Percentiles rank a stretch among this genome's conserved stretches.
phyloP scores from a whole-genome alignment of 92 coral and sea anemone genomes.

The Actinostola sp. region DNA sequence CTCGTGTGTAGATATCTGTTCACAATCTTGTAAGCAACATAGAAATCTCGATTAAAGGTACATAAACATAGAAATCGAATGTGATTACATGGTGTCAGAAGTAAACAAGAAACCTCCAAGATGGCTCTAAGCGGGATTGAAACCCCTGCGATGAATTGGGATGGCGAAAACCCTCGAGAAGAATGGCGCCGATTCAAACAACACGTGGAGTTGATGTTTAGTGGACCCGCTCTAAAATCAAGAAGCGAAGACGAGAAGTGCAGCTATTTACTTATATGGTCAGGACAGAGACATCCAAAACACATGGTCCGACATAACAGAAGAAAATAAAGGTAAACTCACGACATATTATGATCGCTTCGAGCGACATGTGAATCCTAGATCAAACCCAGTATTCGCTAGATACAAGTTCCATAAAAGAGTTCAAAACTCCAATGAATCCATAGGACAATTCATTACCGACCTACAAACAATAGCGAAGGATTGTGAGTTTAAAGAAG shows the following conservation, averaged over 20 bases:
- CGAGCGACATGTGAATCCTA: slow-evolving; percentile 55
- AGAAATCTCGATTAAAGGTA: no score
- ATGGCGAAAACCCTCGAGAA: slow-evolving; percentile 47
- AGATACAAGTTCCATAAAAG: slow-evolving; percentile 57
- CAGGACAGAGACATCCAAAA: slow-evolving; percentile 59
- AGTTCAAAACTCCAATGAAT: slow-evolving; percentile 23
- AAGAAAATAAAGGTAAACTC: slow-evolving; percentile 51
- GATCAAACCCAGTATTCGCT: slow-evolving; percentile 62
- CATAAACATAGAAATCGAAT: no score
- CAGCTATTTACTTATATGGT: slow-evolving; percentile 54
- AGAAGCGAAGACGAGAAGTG: slow-evolving; percentile 46
- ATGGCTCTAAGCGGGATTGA: slow-evolving; percentile 51
- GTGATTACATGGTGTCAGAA: slow-evolving; percentile 35
- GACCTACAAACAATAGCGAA: slow-evolving; percentile 48
- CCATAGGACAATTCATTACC: slow-evolving; percentile 55
- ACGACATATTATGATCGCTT: slow-evolving; percentile 52
- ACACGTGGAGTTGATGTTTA: slow-evolving; percentile 52
- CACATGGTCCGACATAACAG: slow-evolving; percentile 51
- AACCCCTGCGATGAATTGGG: slow-evolving; percentile 52
- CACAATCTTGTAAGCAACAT: no score
- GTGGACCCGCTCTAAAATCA: slow-evolving; percentile 48
- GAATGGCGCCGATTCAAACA: slow-evolving; percentile 58
- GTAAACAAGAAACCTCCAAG: slow-evolving; percentile 11
- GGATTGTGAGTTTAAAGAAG: slow-evolving; percentile 57
- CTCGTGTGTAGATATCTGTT: no score